A percentile compares a stretch with the other conserved stretches of the same genome.
Evolutionary conservation across 2,113 vertebrate species (phyloP).

Genomic region (Thymallus thymallus): DNA sequence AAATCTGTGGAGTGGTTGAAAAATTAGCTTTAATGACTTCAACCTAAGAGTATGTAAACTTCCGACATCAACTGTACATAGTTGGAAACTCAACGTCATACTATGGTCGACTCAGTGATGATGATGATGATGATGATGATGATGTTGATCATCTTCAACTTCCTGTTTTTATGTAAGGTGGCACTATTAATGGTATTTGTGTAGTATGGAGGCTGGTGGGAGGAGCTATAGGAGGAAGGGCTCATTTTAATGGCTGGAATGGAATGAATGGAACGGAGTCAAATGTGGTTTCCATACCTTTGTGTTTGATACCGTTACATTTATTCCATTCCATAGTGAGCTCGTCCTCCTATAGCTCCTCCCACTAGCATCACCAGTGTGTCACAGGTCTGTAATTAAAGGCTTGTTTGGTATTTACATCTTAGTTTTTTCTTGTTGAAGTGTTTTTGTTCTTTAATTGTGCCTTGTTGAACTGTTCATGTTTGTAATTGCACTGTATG

Average conservation of each 20-base stretch:
- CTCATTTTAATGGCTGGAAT: background rate
- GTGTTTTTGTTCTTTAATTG: background rate
- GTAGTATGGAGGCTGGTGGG: background rate
- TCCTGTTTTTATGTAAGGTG: too few species aligned
- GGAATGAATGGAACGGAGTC: too few species aligned
- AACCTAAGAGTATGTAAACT: too few species aligned
- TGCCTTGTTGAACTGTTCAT: background rate
- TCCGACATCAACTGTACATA: too few species aligned
- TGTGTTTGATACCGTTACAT: too few species aligned
- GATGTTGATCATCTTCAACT: too few species aligned
- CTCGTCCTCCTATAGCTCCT: too few species aligned
- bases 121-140: too few species aligned
- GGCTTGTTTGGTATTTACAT: background rate
- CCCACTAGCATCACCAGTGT: background rate
- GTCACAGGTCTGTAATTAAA: background rate
- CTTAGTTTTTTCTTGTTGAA: background rate
- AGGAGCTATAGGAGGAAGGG: background rate
- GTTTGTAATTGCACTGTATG: background rate
- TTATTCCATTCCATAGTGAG: too few species aligned
- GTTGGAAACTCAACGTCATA: background rate
- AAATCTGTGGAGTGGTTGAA: too few species aligned
- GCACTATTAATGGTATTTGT: slow-evolving; percentile 45
- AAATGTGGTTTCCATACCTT: too few species aligned
- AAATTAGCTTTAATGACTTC: too few species aligned
- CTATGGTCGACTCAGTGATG: background rate